Percentiles rank a stretch among this genome's conserved stretches.
Conservation (phyloP, 2,888 invertebrate genomes). For the Callyntrura guangdongensis region DNA sequence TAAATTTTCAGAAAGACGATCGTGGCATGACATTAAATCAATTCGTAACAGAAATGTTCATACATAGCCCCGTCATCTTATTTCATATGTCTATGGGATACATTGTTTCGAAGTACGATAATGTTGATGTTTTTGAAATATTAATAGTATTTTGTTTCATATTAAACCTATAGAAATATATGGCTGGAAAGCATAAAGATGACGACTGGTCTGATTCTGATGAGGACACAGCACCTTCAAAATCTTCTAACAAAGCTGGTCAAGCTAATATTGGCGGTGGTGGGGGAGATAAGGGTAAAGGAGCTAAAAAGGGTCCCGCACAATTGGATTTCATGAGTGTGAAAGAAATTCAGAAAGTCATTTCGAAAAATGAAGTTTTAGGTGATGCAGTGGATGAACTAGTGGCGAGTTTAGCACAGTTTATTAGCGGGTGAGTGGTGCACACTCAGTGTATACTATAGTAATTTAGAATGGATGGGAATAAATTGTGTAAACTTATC, state of each 20-base stretch:
- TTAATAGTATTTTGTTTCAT: too few species aligned
- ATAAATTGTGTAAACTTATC: too few species aligned
- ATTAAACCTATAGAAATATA: conserved; percentile 79
- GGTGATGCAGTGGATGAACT: conserved; percentile 90
- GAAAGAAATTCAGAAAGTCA: conserved; percentile 90
- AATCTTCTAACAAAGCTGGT: conserved; percentile 38
- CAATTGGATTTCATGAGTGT: conserved; percentile 90
- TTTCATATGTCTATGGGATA: too few species aligned
- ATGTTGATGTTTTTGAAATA: background rate
- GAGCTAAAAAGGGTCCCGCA: conserved; percentile 72
- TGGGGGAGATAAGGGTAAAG: conserved; percentile 33
- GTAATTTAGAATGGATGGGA: too few species aligned
- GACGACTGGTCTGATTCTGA: conserved; percentile 91
- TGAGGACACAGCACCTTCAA: conserved; percentile 86
- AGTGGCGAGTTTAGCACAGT: conserved; percentile 89
- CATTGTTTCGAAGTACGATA: too few species aligned
- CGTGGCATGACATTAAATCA: too few species aligned
- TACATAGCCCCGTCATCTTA: too few species aligned
- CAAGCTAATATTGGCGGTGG: background rate
- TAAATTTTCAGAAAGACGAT: conserved; percentile 95
- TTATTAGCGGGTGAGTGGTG: conserved; percentile 90
- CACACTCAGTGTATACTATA: too few species aligned
- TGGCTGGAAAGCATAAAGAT: conserved; percentile 86
- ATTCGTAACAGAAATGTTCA: too few species aligned
- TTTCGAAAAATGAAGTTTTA: conserved; percentile 87